Conservation (phyloP, 2,113 vertebrate species). For the Tupaia chinensis region DNA sequence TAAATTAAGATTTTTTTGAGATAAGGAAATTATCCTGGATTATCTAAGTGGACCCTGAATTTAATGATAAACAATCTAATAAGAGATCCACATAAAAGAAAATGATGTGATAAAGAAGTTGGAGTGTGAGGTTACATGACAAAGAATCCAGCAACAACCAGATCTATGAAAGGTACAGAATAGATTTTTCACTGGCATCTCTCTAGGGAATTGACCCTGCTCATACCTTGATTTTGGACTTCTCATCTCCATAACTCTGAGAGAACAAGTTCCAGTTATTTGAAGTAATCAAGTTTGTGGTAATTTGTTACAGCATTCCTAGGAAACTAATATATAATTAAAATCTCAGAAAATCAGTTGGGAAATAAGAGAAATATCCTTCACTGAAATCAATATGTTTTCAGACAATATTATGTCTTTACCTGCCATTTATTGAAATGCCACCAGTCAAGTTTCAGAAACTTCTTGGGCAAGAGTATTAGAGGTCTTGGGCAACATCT, state of each 20-base stretch:
- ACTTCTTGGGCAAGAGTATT: not conserved
- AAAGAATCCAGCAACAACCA: not conserved
- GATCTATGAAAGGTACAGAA: not conserved
- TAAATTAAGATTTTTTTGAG: not conserved
- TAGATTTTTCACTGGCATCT: not conserved
- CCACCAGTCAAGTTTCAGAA: not conserved
- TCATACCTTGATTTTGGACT: not conserved
- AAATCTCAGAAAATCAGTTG: not conserved
- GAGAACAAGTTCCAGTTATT: not conserved
- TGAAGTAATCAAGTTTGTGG: not conserved
- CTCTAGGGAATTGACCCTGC: rapidly evolving
- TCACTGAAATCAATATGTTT: not conserved
- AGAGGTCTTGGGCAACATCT: not conserved
- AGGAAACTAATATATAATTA: not conserved
- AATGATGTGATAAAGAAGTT: not conserved
- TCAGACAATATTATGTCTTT: not conserved
- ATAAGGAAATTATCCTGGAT: not conserved
- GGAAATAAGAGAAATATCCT: not conserved
- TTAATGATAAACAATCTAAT: not conserved
- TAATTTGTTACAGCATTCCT: not conserved
- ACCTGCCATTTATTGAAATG: not conserved
- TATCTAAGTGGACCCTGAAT: not conserved
- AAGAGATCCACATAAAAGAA: not conserved
- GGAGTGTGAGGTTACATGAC: not conserved
- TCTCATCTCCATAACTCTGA: not conserved